phyloP scores from a whole-genome alignment of 2,113 vertebrate species.

The Pimephales promelas region DNA sequence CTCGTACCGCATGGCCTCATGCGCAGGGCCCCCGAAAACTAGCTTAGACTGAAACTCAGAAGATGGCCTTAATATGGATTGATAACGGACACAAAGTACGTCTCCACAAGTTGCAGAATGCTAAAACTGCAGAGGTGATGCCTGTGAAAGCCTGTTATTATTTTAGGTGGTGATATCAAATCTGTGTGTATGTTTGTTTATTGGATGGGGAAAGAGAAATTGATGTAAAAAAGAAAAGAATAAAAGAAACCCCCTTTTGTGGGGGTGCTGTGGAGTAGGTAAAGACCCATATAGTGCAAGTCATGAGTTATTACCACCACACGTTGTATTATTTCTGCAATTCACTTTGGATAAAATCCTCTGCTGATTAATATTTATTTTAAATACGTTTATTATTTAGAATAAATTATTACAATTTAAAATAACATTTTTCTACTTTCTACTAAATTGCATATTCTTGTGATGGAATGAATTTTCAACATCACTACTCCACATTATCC shows the following conservation, averaged over 20 bases:
- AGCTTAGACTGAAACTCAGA: conserved; percentile 41
- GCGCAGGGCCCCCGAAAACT: conserved; percentile 38
- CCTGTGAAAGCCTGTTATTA: background rate
- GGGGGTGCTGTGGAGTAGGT: background rate
- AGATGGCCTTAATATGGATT: conserved; percentile 49
- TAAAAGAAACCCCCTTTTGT: background rate
- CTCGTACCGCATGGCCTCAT: conserved; percentile 58
- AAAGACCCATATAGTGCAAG: background rate
- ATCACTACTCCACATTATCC: background rate
- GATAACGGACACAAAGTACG: background rate
- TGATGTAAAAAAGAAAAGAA: no score
- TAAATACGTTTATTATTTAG: no score
- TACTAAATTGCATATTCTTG: no score
- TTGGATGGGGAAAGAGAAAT: background rate
- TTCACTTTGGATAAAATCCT: conserved; percentile 5
- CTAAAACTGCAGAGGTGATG: background rate
- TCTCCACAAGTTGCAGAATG: conserved; percentile 35
- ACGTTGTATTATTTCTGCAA: background rate
- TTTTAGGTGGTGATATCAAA: background rate
- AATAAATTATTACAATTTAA: no score
- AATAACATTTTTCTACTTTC: no score
- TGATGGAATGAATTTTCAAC: no score
- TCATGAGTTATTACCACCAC: background rate
- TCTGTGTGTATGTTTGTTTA: background rate
- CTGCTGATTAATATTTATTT: conserved; percentile 17